phyloP scores from a whole-genome alignment of 2,797 vertebrate genomes.

The Capromys pilorides region DNA sequence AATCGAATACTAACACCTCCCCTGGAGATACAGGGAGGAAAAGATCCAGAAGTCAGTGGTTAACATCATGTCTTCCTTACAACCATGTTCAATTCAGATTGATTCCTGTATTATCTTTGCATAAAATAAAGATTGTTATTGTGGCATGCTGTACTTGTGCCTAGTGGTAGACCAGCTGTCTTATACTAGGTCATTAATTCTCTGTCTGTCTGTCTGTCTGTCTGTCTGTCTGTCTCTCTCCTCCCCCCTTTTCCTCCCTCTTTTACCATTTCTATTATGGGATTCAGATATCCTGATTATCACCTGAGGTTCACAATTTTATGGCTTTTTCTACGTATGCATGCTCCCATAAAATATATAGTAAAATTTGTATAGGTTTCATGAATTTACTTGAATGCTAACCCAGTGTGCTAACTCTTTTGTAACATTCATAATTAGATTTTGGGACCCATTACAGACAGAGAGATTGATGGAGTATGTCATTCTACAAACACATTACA shows the following conservation, averaged over 20 bases:
- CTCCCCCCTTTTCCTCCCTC: background rate
- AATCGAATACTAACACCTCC: background rate
- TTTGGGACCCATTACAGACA: constrained; percentile 9
- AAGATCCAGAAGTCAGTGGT: background rate
- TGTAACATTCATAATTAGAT: constrained; percentile 14
- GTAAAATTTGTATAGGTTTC: constrained; percentile 23
- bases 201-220: background rate
- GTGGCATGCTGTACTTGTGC: background rate
- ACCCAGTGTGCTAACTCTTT: background rate
- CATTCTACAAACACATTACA: constrained; percentile 25
- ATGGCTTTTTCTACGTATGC: background rate
- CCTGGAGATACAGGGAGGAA: background rate
- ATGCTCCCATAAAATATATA: background rate
- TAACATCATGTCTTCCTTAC: background rate
- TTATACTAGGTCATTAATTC: background rate
- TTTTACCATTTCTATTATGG: background rate
- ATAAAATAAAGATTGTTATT: background rate
- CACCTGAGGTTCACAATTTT: background rate
- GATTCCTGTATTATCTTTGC: background rate
- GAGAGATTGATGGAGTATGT: constrained; percentile 8
- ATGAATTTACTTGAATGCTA: constrained; percentile 3
- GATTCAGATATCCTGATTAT: background rate
- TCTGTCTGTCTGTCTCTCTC: background rate
- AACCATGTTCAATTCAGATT: background rate
- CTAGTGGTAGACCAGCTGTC: background rate